phyloP scores from a whole-genome alignment of 2,888 invertebrate genomes.

The Eilema depressum region DNA sequence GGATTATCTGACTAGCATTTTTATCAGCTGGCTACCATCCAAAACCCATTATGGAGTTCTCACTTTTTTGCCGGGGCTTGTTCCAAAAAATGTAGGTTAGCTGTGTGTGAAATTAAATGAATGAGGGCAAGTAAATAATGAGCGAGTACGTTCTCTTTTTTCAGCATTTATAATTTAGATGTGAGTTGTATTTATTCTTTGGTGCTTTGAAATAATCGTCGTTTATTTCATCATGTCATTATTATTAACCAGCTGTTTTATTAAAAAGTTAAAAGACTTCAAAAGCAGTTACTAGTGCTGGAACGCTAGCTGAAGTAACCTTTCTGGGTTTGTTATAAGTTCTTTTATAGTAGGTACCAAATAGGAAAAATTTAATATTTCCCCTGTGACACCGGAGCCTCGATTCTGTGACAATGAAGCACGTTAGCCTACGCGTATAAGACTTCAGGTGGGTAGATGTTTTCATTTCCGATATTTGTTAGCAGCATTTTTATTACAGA shows the following conservation, averaged over 20 bases:
- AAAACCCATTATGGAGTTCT: conserved; percentile 60
- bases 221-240: not conserved
- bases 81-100: conserved; percentile 21
- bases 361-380: not conserved
- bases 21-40: conserved; percentile 58
- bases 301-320: too few species aligned
- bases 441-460: too few species aligned
- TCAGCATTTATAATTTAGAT: not conserved
- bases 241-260: too few species aligned
- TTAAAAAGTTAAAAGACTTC: too few species aligned
- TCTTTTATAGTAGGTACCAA: not conserved
- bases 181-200: not conserved
- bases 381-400: too few species aligned
- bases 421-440: too few species aligned
- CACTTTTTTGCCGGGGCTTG: conserved; percentile 50
- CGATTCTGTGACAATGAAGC: too few species aligned
- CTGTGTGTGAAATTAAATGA: conserved; percentile 22
- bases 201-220: not conserved
- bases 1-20: conserved; percentile 52
- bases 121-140: conserved; percentile 10
- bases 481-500: too few species aligned
- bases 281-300: too few species aligned
- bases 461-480: too few species aligned
- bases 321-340: too few species aligned
- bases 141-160: not conserved